Conservation (phyloP, 1,140 invertebrate species). For the Araneus ventricosus region DNA sequence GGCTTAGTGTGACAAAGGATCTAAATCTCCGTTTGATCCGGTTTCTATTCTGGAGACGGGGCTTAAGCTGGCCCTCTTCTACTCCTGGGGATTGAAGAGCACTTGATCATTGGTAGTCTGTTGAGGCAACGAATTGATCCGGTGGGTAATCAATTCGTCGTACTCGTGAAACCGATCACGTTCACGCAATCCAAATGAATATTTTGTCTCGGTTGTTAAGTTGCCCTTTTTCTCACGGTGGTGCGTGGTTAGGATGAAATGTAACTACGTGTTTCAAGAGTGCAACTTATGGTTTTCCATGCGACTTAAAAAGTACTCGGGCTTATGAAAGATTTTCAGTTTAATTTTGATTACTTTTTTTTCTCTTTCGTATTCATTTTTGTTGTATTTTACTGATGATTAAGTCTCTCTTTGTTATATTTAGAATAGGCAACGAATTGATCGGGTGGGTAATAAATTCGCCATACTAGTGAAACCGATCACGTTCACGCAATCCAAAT, state of each 20-base stretch:
- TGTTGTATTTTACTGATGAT: too few species aligned
- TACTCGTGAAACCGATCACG: conserved; percentile 34
- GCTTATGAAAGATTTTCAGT: too few species aligned
- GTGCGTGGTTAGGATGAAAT: neutral
- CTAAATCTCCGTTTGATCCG: conserved; percentile 57
- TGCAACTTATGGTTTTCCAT: too few species aligned
- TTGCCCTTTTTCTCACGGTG: neutral
- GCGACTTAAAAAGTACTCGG: too few species aligned
- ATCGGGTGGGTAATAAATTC: conserved; percentile 30
- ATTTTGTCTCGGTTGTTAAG: conserved; percentile 49
- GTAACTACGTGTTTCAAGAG: neutral
- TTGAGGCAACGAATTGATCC: conserved; percentile 47
- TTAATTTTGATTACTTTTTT: too few species aligned
- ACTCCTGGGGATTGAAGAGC: conserved; percentile 27
- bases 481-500: conserved; percentile 34
- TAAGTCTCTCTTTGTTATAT: too few species aligned
- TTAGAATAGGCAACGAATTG: conserved; percentile 44
- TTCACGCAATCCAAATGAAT: conserved; percentile 38
- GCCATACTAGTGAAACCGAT: neutral
- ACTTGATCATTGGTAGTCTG: conserved; percentile 54
- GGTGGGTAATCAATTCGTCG: conserved; percentile 40
- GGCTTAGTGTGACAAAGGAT: conserved; percentile 58
- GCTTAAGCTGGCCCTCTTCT: neutral
- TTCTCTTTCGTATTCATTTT: too few species aligned
- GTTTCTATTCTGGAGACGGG: conserved; percentile 33